Conservation (phyloP, 2,113 vertebrate genomes). For the Cranoglanis bouderius region DNA sequence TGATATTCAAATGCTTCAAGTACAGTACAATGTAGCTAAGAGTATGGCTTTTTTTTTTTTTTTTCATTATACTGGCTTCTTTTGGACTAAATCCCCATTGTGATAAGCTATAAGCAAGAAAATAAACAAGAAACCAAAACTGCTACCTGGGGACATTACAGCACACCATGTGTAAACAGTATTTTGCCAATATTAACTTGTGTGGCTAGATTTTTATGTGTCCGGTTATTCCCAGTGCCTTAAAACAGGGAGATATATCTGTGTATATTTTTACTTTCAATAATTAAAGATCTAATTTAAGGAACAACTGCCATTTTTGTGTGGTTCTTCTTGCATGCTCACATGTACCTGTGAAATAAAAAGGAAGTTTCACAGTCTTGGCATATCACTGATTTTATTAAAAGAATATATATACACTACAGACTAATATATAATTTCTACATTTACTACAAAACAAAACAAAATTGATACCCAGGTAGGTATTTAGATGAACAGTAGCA, state of each 20-base stretch:
- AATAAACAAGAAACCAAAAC: slow-evolving; percentile 14
- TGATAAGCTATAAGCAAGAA: slow-evolving; percentile 29
- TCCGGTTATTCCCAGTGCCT: slow-evolving; percentile 20
- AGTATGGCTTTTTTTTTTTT: neutral
- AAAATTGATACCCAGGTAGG: neutral
- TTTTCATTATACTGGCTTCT: neutral
- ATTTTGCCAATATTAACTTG: neutral
- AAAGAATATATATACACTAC: neutral
- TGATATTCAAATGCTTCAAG: neutral
- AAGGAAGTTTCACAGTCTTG: neutral
- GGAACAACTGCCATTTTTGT: neutral
- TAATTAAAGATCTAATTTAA: slow-evolving; percentile 46
- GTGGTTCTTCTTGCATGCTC: neutral
- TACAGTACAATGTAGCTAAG: slow-evolving; percentile 29
- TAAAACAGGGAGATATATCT: slow-evolving; percentile 28
- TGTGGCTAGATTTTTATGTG: slow-evolving; percentile 2
- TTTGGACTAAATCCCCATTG: slow-evolving; percentile 15
- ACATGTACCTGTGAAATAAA: too few species aligned
- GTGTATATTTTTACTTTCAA: slow-evolving; percentile 42
- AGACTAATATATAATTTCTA: neutral
- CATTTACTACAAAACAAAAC: neutral
- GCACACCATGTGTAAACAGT: neutral
- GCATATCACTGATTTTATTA: neutral
- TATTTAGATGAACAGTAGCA: neutral
- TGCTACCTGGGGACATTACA: slow-evolving; percentile 20